Percentiles rank a stretch among this genome's conserved stretches.
These are phyloP conservation scores for Sitta carolinensis DNA, from an alignment of 2,797 vertebrate genomes.

Conservation along the genomic window DNA sequence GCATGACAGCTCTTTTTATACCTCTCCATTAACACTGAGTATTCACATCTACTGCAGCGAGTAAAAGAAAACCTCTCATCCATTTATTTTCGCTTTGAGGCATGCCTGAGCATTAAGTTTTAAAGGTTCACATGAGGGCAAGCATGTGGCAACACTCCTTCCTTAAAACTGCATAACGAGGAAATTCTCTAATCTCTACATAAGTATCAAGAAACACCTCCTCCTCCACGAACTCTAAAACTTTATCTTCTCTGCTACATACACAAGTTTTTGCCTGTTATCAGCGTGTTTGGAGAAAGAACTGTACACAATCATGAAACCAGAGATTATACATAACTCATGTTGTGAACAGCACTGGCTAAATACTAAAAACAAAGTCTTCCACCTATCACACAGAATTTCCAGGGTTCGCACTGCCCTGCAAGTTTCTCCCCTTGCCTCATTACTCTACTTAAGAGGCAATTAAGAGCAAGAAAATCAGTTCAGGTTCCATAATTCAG, in stretches of 20 bases:
- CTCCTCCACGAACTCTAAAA: fast-evolving
- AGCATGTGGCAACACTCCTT: neutral
- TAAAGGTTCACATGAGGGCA: neutral
- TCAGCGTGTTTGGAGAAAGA: neutral
- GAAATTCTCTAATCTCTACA: neutral
- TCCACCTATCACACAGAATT: neutral
- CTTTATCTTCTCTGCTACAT: neutral
- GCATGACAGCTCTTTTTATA: neutral
- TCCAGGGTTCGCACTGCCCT: neutral
- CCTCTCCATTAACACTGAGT: neutral
- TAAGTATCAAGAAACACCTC: neutral
- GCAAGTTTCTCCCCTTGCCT: neutral
- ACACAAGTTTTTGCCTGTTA: neutral
- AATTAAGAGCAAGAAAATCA: neutral
- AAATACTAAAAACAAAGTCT: neutral
- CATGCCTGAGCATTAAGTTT: neutral
- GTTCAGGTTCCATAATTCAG: neutral
- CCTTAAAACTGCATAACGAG: neutral
- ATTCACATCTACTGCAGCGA: neutral
- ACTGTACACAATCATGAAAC: neutral
- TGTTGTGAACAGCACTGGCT: neutral
- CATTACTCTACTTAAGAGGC: neutral
- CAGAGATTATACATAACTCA: neutral
- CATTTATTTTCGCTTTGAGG: neutral
- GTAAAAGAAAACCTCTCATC: neutral